These are phyloP conservation scores for Augochlorella aurata DNA, from an alignment of 2,888 invertebrate species.

Conservation along the genomic window DNA sequence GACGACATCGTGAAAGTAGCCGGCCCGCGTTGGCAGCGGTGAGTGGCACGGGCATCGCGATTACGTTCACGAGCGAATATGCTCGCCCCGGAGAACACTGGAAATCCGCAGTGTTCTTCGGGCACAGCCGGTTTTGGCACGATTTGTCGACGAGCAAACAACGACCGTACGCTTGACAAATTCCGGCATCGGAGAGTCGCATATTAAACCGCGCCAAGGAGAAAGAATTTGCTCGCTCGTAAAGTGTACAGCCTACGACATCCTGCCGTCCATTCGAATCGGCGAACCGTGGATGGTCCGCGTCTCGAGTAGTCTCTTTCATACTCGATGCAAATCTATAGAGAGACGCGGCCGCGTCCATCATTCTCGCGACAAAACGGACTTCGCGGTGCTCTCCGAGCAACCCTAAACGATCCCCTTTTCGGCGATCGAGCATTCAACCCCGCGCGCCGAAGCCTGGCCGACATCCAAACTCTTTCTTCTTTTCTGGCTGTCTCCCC, in stretches of 20 bases:
- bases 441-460: constrained; percentile 46
- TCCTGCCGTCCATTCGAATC: not conserved
- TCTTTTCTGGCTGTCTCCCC: constrained; percentile 23
- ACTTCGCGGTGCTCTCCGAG: constrained; percentile 12
- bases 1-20: constrained; percentile 68
- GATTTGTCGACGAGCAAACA: constrained; percentile 8
- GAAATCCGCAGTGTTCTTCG: constrained; percentile 42
- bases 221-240: not conserved
- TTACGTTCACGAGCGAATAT: constrained; percentile 61
- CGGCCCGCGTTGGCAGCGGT: constrained; percentile 49
- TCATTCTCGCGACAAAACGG: constrained; percentile 46
- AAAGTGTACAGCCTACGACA: constrained; percentile 1
- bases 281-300: not conserved
- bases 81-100: constrained; percentile 27
- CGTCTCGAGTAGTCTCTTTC: not conserved
- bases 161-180: constrained; percentile 27
- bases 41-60: constrained; percentile 45
- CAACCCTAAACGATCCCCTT: constrained; percentile 38
- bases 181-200: constrained; percentile 12
- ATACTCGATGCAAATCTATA: not conserved
- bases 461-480: constrained; percentile 59
- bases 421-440: constrained; percentile 54
- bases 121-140: constrained; percentile 49
- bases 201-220: constrained; percentile 14
- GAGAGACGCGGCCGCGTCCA: constrained; percentile 19